phyloP scores from a whole-genome alignment of 2,888 invertebrate species.

The Platerodrilus igneus region DNA sequence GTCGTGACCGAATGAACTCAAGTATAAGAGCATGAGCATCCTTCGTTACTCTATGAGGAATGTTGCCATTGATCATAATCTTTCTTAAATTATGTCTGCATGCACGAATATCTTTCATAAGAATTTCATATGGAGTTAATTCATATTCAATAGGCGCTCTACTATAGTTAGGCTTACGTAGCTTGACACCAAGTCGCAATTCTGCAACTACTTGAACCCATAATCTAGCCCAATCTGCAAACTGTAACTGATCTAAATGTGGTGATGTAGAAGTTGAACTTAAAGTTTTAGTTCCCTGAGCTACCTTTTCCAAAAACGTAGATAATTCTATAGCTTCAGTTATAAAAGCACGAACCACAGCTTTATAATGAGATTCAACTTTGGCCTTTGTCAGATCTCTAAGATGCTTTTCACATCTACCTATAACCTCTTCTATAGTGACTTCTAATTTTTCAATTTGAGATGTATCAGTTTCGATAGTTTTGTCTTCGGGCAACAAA shows the following conservation, averaged over 20 bases:
- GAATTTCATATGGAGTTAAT: constrained; percentile 91
- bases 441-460: constrained; percentile 86
- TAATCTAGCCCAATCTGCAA: constrained; percentile 91
- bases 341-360: constrained; percentile 87
- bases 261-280: constrained; percentile 58
- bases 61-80: constrained; percentile 75
- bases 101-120: constrained; percentile 93
- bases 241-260: constrained; percentile 76
- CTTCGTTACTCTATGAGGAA: constrained; percentile 80
- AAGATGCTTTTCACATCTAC: constrained; percentile 35
- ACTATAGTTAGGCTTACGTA: constrained; percentile 81
- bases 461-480: constrained; percentile 72
- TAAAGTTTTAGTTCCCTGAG: constrained; percentile 62
- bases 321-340: constrained; percentile 88
- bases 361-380: constrained; percentile 79
- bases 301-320: constrained; percentile 83
- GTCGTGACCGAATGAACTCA: constrained; percentile 93
- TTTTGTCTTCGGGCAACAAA: constrained; percentile 62
- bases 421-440: constrained; percentile 56
- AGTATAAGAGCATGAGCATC: constrained; percentile 94
- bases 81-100: constrained; percentile 86
- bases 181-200: constrained; percentile 83
- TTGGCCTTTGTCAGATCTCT: constrained; percentile 49
- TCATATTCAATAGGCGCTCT: constrained; percentile 84
- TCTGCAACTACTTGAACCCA: constrained; percentile 94